Evolutionary conservation across 2,888 invertebrate genomes (phyloP).

Genomic region (Gortyna flavago): DNA sequence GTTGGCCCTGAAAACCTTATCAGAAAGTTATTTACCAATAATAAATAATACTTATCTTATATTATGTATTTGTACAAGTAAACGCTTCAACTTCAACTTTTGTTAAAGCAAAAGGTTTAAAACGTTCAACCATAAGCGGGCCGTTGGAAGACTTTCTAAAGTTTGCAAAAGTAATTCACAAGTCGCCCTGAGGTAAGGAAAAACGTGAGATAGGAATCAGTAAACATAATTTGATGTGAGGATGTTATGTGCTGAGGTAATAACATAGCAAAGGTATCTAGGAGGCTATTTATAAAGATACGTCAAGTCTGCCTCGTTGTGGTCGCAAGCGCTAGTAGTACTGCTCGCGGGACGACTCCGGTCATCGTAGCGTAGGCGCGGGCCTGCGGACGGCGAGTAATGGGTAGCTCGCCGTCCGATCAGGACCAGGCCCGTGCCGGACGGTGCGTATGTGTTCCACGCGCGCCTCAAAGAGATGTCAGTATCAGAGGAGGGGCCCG

Average conservation of each 20-base stretch:
- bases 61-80: constrained; percentile 13
- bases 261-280: neutral
- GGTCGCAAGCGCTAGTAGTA: too few species aligned
- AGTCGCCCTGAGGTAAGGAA: constrained; percentile 52
- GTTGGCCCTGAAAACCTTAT: neutral
- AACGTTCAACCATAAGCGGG: constrained; percentile 26
- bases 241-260: constrained; percentile 17
- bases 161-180: constrained; percentile 60
- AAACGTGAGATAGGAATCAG: constrained; percentile 55
- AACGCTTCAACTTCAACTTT: constrained; percentile 33
- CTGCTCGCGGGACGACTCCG: too few species aligned
- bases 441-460: too few species aligned
- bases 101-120: constrained; percentile 24
- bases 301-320: neutral
- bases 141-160: constrained; percentile 55
- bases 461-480: too few species aligned
- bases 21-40: neutral
- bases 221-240: constrained; percentile 43
- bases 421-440: too few species aligned
- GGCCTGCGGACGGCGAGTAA: too few species aligned
- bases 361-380: too few species aligned
- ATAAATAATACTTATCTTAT: neutral
- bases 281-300: neutral
- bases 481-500: too few species aligned
- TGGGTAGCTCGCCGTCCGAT: too few species aligned